Percentiles rank a stretch among this genome's conserved stretches.
Conservation (phyloP, 2,797 vertebrate genomes). For the Coluber constrictor region DNA sequence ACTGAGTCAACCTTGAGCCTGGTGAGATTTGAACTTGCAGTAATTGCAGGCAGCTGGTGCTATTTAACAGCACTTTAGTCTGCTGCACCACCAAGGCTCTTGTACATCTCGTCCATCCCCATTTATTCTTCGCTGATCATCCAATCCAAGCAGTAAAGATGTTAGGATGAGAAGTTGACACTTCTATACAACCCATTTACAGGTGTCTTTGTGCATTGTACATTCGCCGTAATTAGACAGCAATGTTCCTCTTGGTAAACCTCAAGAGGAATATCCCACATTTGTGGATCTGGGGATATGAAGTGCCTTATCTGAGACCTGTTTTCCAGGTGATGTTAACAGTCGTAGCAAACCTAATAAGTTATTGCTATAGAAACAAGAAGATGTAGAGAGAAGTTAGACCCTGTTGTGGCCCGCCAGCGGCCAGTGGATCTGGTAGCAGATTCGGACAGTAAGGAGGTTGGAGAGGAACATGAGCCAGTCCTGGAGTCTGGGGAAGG, state of each 20-base stretch:
- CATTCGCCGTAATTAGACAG: neutral
- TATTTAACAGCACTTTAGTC: too few species aligned
- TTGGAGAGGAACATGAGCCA: too few species aligned
- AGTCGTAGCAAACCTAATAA: neutral
- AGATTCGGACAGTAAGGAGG: too few species aligned
- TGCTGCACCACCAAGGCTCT: too few species aligned
- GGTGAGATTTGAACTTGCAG: too few species aligned
- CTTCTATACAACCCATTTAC: neutral
- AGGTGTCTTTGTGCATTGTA: neutral
- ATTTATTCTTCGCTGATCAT: slow-evolving; percentile 61
- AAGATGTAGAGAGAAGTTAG: neutral
- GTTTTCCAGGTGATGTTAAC: neutral
- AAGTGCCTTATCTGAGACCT: neutral
- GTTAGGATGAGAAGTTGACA: too few species aligned
- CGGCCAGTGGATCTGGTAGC: too few species aligned
- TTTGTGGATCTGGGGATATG: neutral
- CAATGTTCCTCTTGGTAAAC: slow-evolving; percentile 23
- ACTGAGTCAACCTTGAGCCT: too few species aligned
- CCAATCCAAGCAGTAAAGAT: slow-evolving; percentile 23
- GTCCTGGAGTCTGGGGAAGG: too few species aligned
- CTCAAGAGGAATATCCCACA: neutral
- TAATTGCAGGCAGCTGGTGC: too few species aligned
- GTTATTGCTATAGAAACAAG: neutral
- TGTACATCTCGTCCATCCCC: slow-evolving; percentile 35
- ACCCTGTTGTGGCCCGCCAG: too few species aligned